These are phyloP conservation scores for Micromesistius poutassou DNA, from an alignment of 2,797 vertebrate genomes.

Conservation along the genomic window DNA sequence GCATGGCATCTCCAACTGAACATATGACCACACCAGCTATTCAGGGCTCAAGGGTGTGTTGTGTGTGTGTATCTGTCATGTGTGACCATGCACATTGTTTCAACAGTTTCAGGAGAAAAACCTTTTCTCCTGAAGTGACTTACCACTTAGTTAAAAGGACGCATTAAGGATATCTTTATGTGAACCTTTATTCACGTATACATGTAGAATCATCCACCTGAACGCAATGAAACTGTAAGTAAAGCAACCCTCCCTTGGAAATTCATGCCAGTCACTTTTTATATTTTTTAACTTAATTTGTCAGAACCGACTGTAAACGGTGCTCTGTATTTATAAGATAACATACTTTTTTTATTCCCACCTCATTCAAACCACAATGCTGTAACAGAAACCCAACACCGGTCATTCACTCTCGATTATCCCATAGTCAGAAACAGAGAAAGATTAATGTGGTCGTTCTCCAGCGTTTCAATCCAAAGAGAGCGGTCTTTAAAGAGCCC, in stretches of 20 bases:
- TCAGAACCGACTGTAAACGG: slow-evolving; percentile 27
- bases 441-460: slow-evolving; percentile 36
- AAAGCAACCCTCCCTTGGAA: background rate
- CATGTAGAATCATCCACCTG: background rate
- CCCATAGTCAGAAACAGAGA: slow-evolving; percentile 26
- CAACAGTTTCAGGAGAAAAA: no score
- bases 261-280: background rate
- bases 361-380: slow-evolving; percentile 31
- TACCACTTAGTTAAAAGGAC: no score
- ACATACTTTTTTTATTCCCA: slow-evolving; percentile 55
- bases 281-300: slow-evolving; percentile 31
- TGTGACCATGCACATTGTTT: no score
- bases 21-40: slow-evolving; percentile 2
- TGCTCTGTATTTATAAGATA: background rate
- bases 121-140: no score
- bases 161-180: no score
- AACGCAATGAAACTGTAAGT: background rate
- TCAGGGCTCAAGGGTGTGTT: background rate
- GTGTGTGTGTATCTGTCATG: background rate
- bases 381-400: slow-evolving; percentile 56
- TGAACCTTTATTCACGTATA: no score
- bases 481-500: slow-evolving; percentile 59
- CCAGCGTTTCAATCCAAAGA: slow-evolving; percentile 53
- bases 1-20: background rate
- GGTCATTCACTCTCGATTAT: slow-evolving; percentile 45